Conservation (phyloP, 2,888 invertebrate genomes). For the Synanthedon vespiformis region DNA sequence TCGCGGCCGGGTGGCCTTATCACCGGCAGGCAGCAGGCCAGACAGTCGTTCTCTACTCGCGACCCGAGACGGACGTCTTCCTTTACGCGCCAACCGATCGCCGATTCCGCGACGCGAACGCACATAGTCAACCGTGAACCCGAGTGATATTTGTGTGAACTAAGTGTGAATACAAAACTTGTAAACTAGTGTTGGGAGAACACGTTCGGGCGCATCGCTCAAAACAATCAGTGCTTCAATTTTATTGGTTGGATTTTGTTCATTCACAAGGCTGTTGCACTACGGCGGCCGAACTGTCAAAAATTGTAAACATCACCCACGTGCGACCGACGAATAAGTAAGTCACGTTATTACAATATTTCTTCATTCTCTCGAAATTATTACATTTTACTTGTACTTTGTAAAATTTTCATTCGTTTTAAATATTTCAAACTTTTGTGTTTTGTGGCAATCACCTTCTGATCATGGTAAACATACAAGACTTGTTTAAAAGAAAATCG, state of each 20-base stretch:
- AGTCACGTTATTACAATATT: slow-evolving; percentile 18
- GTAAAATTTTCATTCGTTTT: too few species aligned
- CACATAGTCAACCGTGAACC: slow-evolving; percentile 2
- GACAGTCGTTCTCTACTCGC: slow-evolving; percentile 40
- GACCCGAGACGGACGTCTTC: slow-evolving; percentile 45
- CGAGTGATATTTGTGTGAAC: slow-evolving; percentile 22
- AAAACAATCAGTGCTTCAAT: slow-evolving; percentile 18
- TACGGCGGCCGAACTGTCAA: slow-evolving; percentile 45
- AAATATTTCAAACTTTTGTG: too few species aligned
- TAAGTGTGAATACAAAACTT: slow-evolving; percentile 20
- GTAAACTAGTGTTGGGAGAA: too few species aligned
- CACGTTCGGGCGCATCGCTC: slow-evolving; percentile 34
- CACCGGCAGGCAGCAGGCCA: slow-evolving; percentile 41
- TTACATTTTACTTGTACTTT: too few species aligned
- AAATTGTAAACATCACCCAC: slow-evolving; percentile 60
- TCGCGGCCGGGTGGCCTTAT: slow-evolving; percentile 61
- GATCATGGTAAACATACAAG: too few species aligned
- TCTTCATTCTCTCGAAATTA: background rate
- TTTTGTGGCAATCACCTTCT: too few species aligned
- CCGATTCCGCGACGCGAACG: slow-evolving; percentile 16
- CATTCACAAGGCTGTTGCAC: slow-evolving; percentile 29
- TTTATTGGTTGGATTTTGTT: slow-evolving; percentile 31
- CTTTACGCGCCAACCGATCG: slow-evolving; percentile 7
- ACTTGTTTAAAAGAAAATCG: too few species aligned
- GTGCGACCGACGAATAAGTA: slow-evolving; percentile 56